phyloP scores from a whole-genome alignment of 2,888 invertebrate species.

The Druceiella hillmani region DNA sequence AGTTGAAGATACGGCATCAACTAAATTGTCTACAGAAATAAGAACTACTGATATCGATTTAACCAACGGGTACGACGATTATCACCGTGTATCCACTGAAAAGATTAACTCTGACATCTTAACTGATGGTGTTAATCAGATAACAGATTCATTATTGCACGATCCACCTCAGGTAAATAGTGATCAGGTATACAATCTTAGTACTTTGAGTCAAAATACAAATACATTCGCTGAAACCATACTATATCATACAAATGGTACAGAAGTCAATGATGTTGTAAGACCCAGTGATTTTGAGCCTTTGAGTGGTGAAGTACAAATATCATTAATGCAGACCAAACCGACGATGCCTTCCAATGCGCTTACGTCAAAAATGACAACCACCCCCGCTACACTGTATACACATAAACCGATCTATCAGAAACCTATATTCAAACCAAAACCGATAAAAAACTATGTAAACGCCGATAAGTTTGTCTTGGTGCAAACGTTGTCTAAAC shows the following conservation, averaged over 20 bases:
- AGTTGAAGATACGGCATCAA: not conserved
- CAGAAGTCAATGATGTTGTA: constrained; percentile 47
- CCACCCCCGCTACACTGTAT: constrained; percentile 34
- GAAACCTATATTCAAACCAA: constrained; percentile 54
- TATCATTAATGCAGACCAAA: constrained; percentile 47
- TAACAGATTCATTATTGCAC: constrained; percentile 47
- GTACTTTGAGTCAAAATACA: constrained; percentile 53
- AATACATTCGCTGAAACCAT: constrained; percentile 66
- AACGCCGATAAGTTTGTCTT: constrained; percentile 51
- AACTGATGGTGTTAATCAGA: constrained; percentile 52
- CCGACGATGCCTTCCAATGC: constrained; percentile 34
- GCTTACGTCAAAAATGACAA: constrained; percentile 29
- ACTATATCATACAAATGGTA: constrained; percentile 52
- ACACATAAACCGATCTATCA: constrained; percentile 40
- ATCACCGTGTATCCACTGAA: no score
- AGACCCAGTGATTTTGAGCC: constrained; percentile 50
- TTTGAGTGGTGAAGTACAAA: constrained; percentile 34
- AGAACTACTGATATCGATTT: no score
- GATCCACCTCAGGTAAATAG: constrained; percentile 44
- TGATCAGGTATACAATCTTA: constrained; percentile 38
- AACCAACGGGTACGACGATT: no score
- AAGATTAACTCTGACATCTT: constrained; percentile 44
- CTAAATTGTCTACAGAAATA: constrained; percentile 25
- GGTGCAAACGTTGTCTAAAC: constrained; percentile 52
- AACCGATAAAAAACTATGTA: no score